Base-by-base conservation (phyloP, 2,888 invertebrate species). In the Philereme vetulata region DNA sequence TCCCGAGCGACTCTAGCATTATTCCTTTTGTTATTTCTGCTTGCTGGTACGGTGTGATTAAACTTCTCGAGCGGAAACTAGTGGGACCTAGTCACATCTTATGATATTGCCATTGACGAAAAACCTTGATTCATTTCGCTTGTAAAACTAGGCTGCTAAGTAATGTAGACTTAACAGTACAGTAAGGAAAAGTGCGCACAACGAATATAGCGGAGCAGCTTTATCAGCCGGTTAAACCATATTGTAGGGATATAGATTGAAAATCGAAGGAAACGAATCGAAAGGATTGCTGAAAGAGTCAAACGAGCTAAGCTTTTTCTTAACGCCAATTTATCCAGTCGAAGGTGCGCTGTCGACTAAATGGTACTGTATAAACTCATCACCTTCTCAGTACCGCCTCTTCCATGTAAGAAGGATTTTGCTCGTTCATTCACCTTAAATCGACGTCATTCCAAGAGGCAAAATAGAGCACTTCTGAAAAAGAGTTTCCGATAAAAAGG, bases 391-490 rank as follows among this genome's bases (percentile, higher is more conserved):
- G 87, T 74, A 73, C 88, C 91, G 91, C 91, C 92, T 85, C 82
- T 91, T 91, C 84, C 91, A 78, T 91, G 91, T 91, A 82, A 67
- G 81, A 81, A 78, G 84, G 86, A 88, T 91, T 88, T 85, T 71
- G 85, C 87, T 88, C 87, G 88, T 90, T 90, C 88, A 88, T 90
- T 90, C 90, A 87, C 86, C 88, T 89, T 90, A 90, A 90, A 90
- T 90, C 84, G 90, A 82, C 84, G 85, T 88, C 88, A 89, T 90
- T 90, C 77, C 77, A 78, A 84, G 75, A 86, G 81, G 86, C 88
- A 86, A 90, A 91, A 88, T 89, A 89, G 87, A 86, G 84, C 84
- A 85, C 83, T 88, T 82, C 83, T 77, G 79, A 84, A 85, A 86
- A 88, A 88, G 86, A 84, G 80, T 84, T 90, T 85, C 80, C 88